Base-by-base conservation (phyloP, 2,888 invertebrate genomes). In the Scaptomyza polygonia region DNA sequence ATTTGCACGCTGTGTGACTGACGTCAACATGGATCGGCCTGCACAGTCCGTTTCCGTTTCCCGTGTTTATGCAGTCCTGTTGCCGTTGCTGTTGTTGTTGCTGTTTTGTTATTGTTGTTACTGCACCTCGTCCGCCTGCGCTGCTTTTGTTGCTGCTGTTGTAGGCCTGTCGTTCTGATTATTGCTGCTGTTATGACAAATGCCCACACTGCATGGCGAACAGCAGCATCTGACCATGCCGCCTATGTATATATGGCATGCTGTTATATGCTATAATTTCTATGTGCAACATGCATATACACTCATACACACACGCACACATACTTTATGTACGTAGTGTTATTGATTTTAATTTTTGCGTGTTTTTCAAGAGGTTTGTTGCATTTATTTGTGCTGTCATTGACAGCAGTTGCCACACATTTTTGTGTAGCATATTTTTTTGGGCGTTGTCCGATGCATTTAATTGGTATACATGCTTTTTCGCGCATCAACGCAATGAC, bases 1-100 rank as follows among this genome's bases (percentile, higher is more conserved):
- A 83, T 86, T 86, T 84, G 83, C 84, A 85, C 84, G 77, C 73
- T 83, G 77, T 77, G 74, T 79, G 86, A 86, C 80, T 86, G 82
- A 83, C 82, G 82, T 86, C 82, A 82, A 86, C 82, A 80, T 79
- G 83, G 86, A 84, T 77, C 68, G 82, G 72, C 73, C 77, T 52
- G 77, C 62, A 72, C 59, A 59, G 74, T 62, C 80, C 82, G 86
- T 72, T 82, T 82, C 86, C 82, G 82, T 71, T 85, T 79, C 73
- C 83, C 73, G 78, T 82, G 70, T 66, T 72, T 72, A 25, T 58
- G 47, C 52, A 34, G 27, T 44, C 44, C 40, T 55, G 58, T 32
- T 56, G 48, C n/a, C 63, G 57, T 42, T 66, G 72, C 43, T 73
- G 69, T 36, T 66, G 59, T 25, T 57, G 49, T n/a, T 67, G 58